Evolutionary conservation across 2,113 vertebrate species (phyloP), one percentile per base, ranked within the genome.

Genomic region (Poeciliopsis occidentalis): DNA sequence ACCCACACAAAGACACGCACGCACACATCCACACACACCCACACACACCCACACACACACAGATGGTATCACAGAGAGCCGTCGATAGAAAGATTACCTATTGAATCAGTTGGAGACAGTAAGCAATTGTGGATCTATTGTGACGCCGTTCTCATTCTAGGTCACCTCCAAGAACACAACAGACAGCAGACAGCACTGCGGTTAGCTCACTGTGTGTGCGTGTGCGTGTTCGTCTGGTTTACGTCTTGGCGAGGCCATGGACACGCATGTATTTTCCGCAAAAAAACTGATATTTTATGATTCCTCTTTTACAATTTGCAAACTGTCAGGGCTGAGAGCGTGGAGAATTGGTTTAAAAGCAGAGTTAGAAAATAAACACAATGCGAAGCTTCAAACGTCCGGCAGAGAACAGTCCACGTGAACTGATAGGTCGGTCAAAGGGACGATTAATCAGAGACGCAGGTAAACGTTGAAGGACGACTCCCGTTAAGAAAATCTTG

Each of bases 1-100:
- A 39, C 85, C 19, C 82, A 78, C n/a, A n/a, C n/a, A n/a, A n/a
- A n/a, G n/a, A 5, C 75, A 34, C 85, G 80, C 65, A 13, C 75
- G 67, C 86, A 6, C 69, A 57, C 79, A 67, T n/a, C n/a, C n/a
- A n/a, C n/a, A n/a, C n/a, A 89, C 62, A 54, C 82, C 77, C 82
- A 78, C 75, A 69, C 22, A 5, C 75, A 34, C 85, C 80, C 65
- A 13, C 75, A 68, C 86, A 6, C 69, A 57, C 79, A 67, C 3
- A 84, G 91, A 92, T 92, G 79, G 61, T 90, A 91, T 92, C 91
- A 17, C 44, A 54, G 64, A 67, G 67, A 75, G 78, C 76, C 83
- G 88, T 87, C 80, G 82, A 92, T 92, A 54, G 79, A 88, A 85
- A 87, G 92, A 93, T 93, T 91, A 86, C 76, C 86, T 81, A 92